phyloP scores from a whole-genome alignment of 2,888 invertebrate species.

The Eupsilia transversa region DNA sequence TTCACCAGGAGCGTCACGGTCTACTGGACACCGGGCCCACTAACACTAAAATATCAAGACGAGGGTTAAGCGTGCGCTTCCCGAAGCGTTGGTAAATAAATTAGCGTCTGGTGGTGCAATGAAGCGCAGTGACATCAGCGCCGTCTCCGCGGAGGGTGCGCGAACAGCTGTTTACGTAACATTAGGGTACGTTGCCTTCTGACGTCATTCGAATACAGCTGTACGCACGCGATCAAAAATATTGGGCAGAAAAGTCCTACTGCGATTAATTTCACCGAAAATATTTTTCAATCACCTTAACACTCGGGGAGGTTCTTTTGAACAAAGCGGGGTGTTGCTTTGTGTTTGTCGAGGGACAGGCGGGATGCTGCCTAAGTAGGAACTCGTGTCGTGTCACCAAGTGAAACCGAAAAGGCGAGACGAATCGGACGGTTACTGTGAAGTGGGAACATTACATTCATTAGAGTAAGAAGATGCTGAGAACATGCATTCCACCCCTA shows the following conservation, averaged over 20 bases:
- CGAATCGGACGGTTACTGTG: constrained; percentile 18
- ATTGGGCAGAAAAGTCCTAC: constrained; percentile 6
- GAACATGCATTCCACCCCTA: neutral
- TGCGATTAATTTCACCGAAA: constrained; percentile 18
- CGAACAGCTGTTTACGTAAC: constrained; percentile 58
- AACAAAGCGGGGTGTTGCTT: constrained; percentile 31
- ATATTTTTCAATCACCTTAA: constrained; percentile 20
- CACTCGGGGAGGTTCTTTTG: constrained; percentile 3
- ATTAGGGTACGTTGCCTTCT: constrained; percentile 36
- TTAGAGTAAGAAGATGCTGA: constrained; percentile 16
- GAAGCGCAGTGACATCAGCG: constrained; percentile 51
- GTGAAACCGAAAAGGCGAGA: constrained; percentile 23
- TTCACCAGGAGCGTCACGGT: constrained; percentile 52
- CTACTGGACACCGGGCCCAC: constrained; percentile 22
- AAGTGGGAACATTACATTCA: constrained; percentile 25
- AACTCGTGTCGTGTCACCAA: constrained; percentile 36
- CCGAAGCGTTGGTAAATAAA: constrained; percentile 50
- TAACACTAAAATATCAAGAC: constrained; percentile 52
- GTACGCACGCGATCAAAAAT: constrained; percentile 17
- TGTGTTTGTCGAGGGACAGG: constrained; percentile 25
- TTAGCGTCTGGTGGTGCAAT: constrained; percentile 55
- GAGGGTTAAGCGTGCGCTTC: constrained; percentile 44
- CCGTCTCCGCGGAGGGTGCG: constrained; percentile 30
- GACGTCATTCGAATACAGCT: constrained; percentile 29
- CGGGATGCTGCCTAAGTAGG: constrained; percentile 21